Evolutionary conservation across 2,797 vertebrate species (phyloP).

Genomic region (Atherinosoma microstoma): DNA sequence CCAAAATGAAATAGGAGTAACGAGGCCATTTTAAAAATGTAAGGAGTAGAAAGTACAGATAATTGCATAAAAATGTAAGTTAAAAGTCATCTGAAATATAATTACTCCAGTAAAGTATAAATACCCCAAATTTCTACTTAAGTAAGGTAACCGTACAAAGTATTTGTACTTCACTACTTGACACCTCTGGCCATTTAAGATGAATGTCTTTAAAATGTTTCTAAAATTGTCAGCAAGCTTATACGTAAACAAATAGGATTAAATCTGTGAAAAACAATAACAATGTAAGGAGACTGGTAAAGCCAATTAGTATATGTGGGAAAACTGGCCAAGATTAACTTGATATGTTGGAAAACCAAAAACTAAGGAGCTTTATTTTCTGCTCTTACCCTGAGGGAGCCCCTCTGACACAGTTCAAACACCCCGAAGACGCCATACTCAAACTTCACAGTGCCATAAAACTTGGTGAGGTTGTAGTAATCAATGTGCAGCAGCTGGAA

Average conservation of each 20-base stretch:
- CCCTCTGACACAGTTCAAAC: slow-evolving; percentile 94
- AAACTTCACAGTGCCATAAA: slow-evolving; percentile 95
- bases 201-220: neutral
- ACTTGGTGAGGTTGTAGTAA: slow-evolving; percentile 98
- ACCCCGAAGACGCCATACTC: slow-evolving; percentile 91
- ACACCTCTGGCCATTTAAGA: neutral
- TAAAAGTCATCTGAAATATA: too few species aligned
- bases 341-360: neutral
- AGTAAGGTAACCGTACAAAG: too few species aligned
- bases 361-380: neutral
- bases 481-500: slow-evolving; percentile 91
- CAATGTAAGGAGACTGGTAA: too few species aligned
- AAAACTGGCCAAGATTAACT: neutral
- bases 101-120: too few species aligned
- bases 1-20: too few species aligned
- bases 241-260: too few species aligned
- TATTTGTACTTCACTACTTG: too few species aligned
- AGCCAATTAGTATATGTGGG: neutral
- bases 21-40: too few species aligned
- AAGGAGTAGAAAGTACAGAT: too few species aligned
- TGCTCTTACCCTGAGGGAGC: slow-evolving; percentile 91
- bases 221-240: neutral
- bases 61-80: too few species aligned
- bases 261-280: neutral
- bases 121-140: too few species aligned